These are phyloP conservation scores for Otus scops DNA, from an alignment of 2,797 vertebrate species.

Conservation along the genomic window DNA sequence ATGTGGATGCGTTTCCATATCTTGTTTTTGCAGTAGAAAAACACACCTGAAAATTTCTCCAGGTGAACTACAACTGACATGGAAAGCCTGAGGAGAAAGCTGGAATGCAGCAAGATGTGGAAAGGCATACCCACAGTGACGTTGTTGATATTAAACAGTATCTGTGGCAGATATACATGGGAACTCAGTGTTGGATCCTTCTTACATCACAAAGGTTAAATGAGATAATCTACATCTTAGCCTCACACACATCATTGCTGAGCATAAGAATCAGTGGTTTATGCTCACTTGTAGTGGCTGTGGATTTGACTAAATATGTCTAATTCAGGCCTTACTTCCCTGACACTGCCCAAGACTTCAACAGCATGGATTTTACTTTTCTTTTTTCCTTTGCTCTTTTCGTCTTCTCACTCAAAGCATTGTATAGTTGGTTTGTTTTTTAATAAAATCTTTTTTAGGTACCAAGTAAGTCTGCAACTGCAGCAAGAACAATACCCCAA, in stretches of 20 bases:
- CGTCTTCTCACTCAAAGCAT: background rate
- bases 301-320: background rate
- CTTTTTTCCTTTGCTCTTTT: background rate
- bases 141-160: slow-evolving; percentile 5
- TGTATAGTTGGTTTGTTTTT: background rate
- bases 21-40: background rate
- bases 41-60: background rate
- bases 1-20: background rate
- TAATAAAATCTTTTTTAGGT: slow-evolving; percentile 45
- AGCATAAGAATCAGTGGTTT: background rate
- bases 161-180: background rate
- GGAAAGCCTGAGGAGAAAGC: background rate
- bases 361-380: background rate
- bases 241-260: fast-evolving
- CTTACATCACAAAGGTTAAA: background rate
- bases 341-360: background rate
- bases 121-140: background rate
- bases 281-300: background rate
- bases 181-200: background rate
- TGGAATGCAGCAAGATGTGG: background rate
- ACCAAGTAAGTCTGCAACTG: slow-evolving; percentile 42
- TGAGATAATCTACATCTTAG: background rate
- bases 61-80: background rate
- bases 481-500: slow-evolving; percentile 51
- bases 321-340: background rate